phyloP scores from a whole-genome alignment of 1,140 invertebrate genomes.

The Semibalanus balanoides region DNA sequence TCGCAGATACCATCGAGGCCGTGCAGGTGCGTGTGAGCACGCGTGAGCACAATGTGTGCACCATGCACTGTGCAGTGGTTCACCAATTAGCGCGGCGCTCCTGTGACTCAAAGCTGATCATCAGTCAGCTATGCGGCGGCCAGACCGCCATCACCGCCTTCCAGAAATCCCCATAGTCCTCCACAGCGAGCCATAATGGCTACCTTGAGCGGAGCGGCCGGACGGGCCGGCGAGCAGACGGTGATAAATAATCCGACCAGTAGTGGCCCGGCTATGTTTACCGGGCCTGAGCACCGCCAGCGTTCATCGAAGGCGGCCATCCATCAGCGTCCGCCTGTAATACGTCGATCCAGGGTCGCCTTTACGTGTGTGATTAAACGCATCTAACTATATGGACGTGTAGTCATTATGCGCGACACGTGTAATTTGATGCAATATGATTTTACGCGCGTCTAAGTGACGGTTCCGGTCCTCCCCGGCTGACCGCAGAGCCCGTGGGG shows the following conservation, averaged over 20 bases:
- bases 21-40: too few species aligned
- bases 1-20: too few species aligned
- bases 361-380: background rate
- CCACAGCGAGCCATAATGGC: background rate
- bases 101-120: background rate
- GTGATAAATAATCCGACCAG: background rate
- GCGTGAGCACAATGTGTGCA: too few species aligned
- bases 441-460: background rate
- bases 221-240: too few species aligned
- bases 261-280: background rate
- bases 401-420: background rate
- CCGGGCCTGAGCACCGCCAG: too few species aligned
- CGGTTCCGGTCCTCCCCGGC: background rate
- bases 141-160: background rate
- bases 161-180: background rate
- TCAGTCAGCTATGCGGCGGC: background rate
- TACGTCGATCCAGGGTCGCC: background rate
- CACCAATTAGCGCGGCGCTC: too few species aligned
- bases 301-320: background rate
- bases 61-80: too few species aligned
- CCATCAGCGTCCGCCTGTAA: background rate
- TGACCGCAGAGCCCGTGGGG: too few species aligned
- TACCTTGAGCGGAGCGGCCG: background rate
- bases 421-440: background rate
- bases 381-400: background rate